Conservation (phyloP, 2,888 invertebrate genomes). For the Tetranychus piercei region DNA sequence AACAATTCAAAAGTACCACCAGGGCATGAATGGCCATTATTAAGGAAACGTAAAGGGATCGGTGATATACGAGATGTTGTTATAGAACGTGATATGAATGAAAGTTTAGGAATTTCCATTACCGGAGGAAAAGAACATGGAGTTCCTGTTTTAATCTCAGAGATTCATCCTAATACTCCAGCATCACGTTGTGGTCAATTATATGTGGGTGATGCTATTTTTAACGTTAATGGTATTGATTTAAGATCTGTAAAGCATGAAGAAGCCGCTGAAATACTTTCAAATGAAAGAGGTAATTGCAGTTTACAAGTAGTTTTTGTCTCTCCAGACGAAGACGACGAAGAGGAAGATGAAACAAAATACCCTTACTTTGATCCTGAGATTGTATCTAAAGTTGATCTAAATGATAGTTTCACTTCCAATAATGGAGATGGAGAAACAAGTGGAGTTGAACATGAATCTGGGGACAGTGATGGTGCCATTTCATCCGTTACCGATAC, state of each 20-base stretch:
- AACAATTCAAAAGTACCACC: background rate
- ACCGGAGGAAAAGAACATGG: slow-evolving; percentile 66
- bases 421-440: background rate
- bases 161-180: slow-evolving; percentile 55
- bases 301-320: slow-evolving; percentile 24
- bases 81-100: slow-evolving; percentile 50
- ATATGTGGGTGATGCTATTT: slow-evolving; percentile 64
- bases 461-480: background rate
- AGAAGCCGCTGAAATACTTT: slow-evolving; percentile 59
- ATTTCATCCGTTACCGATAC: slow-evolving; percentile 13
- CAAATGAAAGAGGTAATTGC: slow-evolving; percentile 42
- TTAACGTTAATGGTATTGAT: slow-evolving; percentile 58
- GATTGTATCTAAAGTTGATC: slow-evolving; percentile 9
- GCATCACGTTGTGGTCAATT: slow-evolving; percentile 46
- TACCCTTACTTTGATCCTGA: background rate
- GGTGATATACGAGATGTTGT: slow-evolving; percentile 40
- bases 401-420: background rate
- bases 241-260: slow-evolving; percentile 57
- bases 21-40: background rate
- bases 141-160: slow-evolving; percentile 64
- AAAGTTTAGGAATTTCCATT: slow-evolving; percentile 65
- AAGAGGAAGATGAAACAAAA: slow-evolving; percentile 16
- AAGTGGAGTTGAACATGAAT: background rate
- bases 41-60: slow-evolving; percentile 19
- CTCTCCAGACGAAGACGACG: slow-evolving; percentile 23